Base-by-base conservation (phyloP, 1,140 invertebrate species). In the Drosophila parabipectinata region DNA sequence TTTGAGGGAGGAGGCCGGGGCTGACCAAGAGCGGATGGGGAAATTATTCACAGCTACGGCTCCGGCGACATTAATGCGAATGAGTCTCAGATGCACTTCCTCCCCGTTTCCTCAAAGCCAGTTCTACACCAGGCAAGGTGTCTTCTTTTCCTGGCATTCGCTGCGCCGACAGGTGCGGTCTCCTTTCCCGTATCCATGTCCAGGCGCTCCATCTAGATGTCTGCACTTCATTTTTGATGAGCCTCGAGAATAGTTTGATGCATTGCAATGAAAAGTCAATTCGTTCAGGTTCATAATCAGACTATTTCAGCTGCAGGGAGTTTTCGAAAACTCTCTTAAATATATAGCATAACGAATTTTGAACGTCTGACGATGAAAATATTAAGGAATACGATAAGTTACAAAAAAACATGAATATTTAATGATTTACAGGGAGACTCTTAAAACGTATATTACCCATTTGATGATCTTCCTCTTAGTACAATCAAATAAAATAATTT, bases 21-120 rank as follows among this genome's bases (percentile, higher is more conserved):
- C 30, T 14, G 50, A 32, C 21, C 45, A n/a, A 87, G 34, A 44
- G 58, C 80, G 83, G 89, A 85, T 91, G 88, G 71, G 72, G 57
- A 85, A 90, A 90, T 90, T 90, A 90, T 90, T 82, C 89, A 90
- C 89, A 82, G 89, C 64, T 89, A 90, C 80, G 88, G 80, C 63
- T 76, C 14, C 18, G 54, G 57, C 66, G 67, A 78, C 62, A 76
- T 77, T 82, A 83, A 71, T 68, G 79, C 62, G 45, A 59, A 32
- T 24, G 28, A 30, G 48, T 9, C 41, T 51, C 51, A 56, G 62
- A 45, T 37, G 50, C 50, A 56, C 66, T 53, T 58, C 30, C 56
- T 54, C 61, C 67, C 24, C 41, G 62, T 24, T 55, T 55, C 26
- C 32, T 14, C 18, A 24, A 4, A 15, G 9, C 26, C 66, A 77